phyloP scores from a whole-genome alignment of 2,797 vertebrate genomes.

The Enteromius paludinosus region DNA sequence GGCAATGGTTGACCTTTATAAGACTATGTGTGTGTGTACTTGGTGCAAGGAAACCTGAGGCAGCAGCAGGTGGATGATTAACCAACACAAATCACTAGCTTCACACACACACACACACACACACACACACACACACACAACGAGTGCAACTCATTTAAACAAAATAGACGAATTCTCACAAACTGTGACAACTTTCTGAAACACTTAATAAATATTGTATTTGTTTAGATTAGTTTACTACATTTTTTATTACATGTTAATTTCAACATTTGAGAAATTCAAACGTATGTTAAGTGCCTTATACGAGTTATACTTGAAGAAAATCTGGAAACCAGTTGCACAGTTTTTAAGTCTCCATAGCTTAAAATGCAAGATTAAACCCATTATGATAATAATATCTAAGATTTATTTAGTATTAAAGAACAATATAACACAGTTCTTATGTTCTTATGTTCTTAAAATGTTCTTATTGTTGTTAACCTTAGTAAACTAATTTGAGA shows the following conservation, averaged over 20 bases:
- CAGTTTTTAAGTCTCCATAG: background rate
- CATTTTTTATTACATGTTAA: background rate
- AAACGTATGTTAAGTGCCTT: background rate
- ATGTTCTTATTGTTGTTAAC: background rate
- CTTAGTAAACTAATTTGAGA: background rate
- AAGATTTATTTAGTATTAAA: background rate
- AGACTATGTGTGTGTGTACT: constrained; percentile 48
- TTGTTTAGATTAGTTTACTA: background rate
- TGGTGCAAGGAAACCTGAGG: constrained; percentile 78
- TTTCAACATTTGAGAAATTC: background rate
- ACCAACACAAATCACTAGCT: constrained; percentile 64
- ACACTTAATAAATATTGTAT: background rate
- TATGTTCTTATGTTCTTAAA: too few relatives aligned
- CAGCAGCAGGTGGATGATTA: constrained; percentile 74
- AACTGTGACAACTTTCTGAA: background rate
- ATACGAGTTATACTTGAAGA: background rate
- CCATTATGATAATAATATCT: background rate
- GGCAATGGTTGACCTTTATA: constrained; percentile 72
- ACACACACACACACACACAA: constrained; percentile 25
- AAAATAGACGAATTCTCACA: constrained; percentile 21
- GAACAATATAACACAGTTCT: background rate
- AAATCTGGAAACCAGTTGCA: background rate
- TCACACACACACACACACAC: constrained; percentile 58
- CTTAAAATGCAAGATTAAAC: background rate
- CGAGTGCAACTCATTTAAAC: background rate